Evolutionary conservation across 1,140 invertebrate species (phyloP), one percentile per base, ranked within the genome.

Genomic region (Centruroides vittatus): DNA sequence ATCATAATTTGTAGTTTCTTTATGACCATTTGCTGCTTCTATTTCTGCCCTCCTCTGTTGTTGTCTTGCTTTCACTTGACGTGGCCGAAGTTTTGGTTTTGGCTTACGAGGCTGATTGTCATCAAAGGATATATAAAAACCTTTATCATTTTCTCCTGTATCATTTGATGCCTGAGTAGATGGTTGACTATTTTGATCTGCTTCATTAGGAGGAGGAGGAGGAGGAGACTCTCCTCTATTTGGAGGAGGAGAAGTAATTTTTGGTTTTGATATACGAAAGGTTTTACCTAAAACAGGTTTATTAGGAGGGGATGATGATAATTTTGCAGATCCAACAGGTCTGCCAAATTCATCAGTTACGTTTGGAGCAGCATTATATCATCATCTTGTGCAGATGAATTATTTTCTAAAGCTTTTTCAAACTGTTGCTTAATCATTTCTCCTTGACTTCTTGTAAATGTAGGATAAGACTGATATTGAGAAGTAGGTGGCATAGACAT

Each of bases 61-160:
- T 62, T 68, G 57, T 60, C 69, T 63, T 57, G 66, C 64, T 66
- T 71, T 62, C 60, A 66, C 9, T 53, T 67, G 47, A 74, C 88
- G 89, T 34, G 80, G 78, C 62, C 87, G 77, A 12, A 93, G 74
- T 41, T 88, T 86, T 1, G 91, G 89, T 75, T 93, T 93, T 1
- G 89, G 86, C 68, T 89, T 80, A 72, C 89, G 91, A 4, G 90
- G 89, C 61, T 66, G 59, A 55, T 89, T 84, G 70, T 87, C 84
- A 70, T 93, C 90, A 72, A 95, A 92, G 35, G 89, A 89, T 70
- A 95, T 92, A 72, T 94, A 93, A 76, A 96, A 96, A n/a, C 90
- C 89, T 75, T 89, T 89, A 72, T 90, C 86, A 34, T 66, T 71
- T 35, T 61, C 59, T 58, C 61, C 64, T 51, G 67, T 65, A 49